A percentile compares a stretch with the other conserved stretches of the same genome.
Evolutionary conservation across 2,888 invertebrate species (phyloP).

Genomic region (Catotricha subobsoleta): DNA sequence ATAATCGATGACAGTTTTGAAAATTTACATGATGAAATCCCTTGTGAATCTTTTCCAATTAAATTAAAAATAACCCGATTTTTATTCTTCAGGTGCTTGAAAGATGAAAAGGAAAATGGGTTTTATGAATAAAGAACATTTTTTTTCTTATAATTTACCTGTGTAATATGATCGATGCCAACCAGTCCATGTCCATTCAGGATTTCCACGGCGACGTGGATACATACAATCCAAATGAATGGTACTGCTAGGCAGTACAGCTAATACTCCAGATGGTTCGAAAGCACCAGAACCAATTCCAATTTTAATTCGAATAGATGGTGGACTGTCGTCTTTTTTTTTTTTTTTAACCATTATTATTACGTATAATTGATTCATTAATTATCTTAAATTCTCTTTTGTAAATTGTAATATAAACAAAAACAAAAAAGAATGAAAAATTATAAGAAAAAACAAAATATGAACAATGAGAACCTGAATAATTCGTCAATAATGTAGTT

Average conservation of each 20-base stretch:
- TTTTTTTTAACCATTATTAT: too few relatives aligned
- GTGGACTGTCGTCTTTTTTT: constrained; percentile 55
- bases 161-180: constrained; percentile 59
- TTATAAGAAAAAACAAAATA: too few relatives aligned
- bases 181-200: constrained; percentile 80
- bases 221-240: constrained; percentile 69
- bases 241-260: constrained; percentile 60
- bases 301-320: constrained; percentile 58
- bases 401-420: background rate
- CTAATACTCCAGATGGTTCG: constrained; percentile 59
- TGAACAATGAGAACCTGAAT: constrained; percentile 62
- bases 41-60: background rate
- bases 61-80: background rate
- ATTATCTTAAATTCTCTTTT: too few relatives aligned
- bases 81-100: constrained; percentile 1
- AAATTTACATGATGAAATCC: background rate
- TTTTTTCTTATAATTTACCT: constrained; percentile 39
- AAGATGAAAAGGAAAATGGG: constrained; percentile 4
- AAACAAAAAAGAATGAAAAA: too few relatives aligned
- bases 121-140: constrained; percentile 11
- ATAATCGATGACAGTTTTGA: too few relatives aligned
- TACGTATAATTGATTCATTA: too few relatives aligned
- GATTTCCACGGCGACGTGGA: constrained; percentile 54
- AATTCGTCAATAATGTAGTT: constrained; percentile 72
- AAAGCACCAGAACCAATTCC: constrained; percentile 64